These are phyloP conservation scores for Epinotia bilunana DNA, from an alignment of 2,888 invertebrate genomes.

Conservation along the genomic window DNA sequence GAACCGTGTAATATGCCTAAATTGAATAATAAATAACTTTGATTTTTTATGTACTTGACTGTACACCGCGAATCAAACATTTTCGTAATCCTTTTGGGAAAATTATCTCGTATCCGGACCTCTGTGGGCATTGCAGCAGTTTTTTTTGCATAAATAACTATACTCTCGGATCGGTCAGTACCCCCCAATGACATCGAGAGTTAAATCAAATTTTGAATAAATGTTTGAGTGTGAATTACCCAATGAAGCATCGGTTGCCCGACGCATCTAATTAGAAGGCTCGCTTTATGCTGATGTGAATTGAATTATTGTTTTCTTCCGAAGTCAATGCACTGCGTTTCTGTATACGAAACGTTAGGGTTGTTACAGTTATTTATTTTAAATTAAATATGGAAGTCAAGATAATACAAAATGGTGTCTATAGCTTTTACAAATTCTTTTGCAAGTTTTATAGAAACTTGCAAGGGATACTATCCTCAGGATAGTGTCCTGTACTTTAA, in stretches of 20 bases:
- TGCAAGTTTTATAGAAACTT: too few relatives aligned
- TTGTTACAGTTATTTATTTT: constrained; percentile 12
- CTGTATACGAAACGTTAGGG: constrained; percentile 42
- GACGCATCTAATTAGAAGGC: constrained; percentile 38
- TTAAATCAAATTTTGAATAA: constrained; percentile 2
- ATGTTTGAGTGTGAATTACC: constrained; percentile 20
- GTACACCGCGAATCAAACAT: too few relatives aligned
- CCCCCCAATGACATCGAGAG: neutral
- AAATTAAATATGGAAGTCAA: neutral
- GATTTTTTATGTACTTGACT: too few relatives aligned
- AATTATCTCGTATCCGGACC: too few relatives aligned
- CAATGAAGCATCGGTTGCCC: constrained; percentile 25
- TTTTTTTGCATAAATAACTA: too few relatives aligned
- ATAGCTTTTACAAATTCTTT: neutral
- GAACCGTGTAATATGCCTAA: too few relatives aligned
- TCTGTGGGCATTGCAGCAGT: too few relatives aligned
- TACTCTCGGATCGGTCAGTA: neutral
- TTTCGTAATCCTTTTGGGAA: too few relatives aligned
- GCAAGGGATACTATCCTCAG: too few relatives aligned
- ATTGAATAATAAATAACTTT: too few relatives aligned
- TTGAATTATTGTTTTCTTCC: constrained; percentile 50
- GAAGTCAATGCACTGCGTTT: constrained; percentile 50
- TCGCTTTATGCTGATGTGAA: constrained; percentile 49
- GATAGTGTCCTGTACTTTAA: too few relatives aligned
- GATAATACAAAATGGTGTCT: neutral